Evolutionary conservation across 2,888 invertebrate genomes (phyloP).

Genomic region (Orthonevra nobilis): DNA sequence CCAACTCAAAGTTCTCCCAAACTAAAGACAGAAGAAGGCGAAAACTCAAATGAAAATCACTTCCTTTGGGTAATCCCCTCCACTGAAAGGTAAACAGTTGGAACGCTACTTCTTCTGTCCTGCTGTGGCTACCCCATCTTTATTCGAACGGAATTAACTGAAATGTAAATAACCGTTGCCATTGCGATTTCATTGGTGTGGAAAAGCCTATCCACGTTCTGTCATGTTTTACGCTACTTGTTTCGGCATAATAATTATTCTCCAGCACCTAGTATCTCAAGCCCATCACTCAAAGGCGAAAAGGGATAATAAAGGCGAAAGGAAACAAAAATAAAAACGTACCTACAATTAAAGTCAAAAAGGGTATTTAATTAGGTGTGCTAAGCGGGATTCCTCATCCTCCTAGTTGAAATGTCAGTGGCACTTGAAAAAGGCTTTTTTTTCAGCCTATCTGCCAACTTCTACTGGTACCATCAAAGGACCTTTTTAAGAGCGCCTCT

Average conservation of each 20-base stretch:
- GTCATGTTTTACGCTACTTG: slow-evolving; percentile 30
- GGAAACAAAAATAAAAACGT: not conserved
- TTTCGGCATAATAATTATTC: slow-evolving; percentile 51
- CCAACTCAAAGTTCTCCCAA: slow-evolving; percentile 31
- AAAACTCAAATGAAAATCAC: slow-evolving; percentile 52
- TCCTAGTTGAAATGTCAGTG: slow-evolving; percentile 20
- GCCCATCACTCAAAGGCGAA: slow-evolving; percentile 28
- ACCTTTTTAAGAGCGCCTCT: too few species aligned
- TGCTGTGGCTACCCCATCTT: slow-evolving; percentile 24
- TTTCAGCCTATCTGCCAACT: slow-evolving; percentile 38
- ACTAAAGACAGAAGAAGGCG: slow-evolving; percentile 1
- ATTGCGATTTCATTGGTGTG: slow-evolving; percentile 59
- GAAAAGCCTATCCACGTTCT: slow-evolving; percentile 59
- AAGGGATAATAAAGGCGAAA: slow-evolving; percentile 29
- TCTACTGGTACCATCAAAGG: slow-evolving; percentile 38
- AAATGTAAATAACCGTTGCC: slow-evolving; percentile 64
- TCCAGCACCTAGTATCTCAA: slow-evolving; percentile 23
- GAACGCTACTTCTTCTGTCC: slow-evolving; percentile 5
- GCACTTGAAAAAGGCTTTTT: slow-evolving; percentile 33
- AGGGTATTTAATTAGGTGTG: slow-evolving; percentile 63
- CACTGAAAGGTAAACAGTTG: slow-evolving; percentile 27
- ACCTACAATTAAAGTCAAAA: slow-evolving; percentile 41
- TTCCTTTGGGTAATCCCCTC: slow-evolving; percentile 55
- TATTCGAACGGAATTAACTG: slow-evolving; percentile 50
- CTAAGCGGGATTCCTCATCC: slow-evolving; percentile 49